Evolutionary conservation across 2,113 vertebrate species (phyloP).

Genomic region (Scomber scombrus): DNA sequence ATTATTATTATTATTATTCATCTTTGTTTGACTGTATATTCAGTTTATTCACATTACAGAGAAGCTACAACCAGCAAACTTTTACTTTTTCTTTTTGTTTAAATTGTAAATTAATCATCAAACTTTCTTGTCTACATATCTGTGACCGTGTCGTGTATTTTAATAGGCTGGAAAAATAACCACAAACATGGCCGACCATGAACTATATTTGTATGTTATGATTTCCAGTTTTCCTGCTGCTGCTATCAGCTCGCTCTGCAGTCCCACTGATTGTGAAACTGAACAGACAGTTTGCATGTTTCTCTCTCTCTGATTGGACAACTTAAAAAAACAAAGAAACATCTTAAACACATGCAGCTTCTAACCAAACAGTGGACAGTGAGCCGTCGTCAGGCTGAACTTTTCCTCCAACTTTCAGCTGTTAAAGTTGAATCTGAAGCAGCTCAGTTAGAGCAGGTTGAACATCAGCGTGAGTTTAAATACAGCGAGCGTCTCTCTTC

Average conservation of each 20-base stretch:
- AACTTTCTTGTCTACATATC: too few species aligned
- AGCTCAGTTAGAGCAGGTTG: background rate
- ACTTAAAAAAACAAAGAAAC: background rate
- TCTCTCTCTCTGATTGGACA: slow-evolving; percentile 39
- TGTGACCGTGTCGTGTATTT: too few species aligned
- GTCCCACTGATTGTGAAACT: slow-evolving; percentile 47
- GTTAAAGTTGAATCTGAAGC: background rate
- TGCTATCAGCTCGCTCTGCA: slow-evolving; percentile 26
- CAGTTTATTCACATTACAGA: too few species aligned
- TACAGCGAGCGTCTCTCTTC: background rate
- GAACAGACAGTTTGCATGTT: slow-evolving; percentile 53
- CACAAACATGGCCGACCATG: background rate
- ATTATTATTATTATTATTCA: too few species aligned
- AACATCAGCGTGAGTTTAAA: background rate
- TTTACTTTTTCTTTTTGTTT: too few species aligned
- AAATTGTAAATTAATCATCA: too few species aligned
- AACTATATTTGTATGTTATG: background rate
- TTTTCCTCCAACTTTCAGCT: background rate
- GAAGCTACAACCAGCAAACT: too few species aligned
- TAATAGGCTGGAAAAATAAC: too few species aligned
- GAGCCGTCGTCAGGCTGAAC: background rate
- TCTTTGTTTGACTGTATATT: too few species aligned
- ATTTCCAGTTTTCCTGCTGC: background rate
- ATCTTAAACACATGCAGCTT: background rate
- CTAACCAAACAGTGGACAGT: slow-evolving; percentile 21